phyloP scores from a whole-genome alignment of 1,140 invertebrate species.

The Zaprionus taronus region DNA sequence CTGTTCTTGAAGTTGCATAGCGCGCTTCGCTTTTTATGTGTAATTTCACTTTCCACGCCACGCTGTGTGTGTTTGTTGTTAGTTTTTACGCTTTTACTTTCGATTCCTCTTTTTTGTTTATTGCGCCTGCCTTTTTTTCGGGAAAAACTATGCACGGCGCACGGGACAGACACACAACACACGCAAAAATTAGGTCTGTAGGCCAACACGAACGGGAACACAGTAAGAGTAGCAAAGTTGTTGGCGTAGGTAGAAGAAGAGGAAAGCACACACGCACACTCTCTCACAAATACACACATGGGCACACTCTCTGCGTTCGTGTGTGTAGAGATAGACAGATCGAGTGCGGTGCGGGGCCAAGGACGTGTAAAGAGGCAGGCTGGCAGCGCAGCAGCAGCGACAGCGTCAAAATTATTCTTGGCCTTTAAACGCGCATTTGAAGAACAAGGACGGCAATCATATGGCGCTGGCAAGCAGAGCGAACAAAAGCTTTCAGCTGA shows the following conservation, averaged over 20 bases:
- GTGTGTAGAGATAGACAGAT: slow-evolving; percentile 38
- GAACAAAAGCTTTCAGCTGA: slow-evolving; percentile 57
- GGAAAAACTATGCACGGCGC: slow-evolving; percentile 70
- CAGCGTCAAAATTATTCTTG: slow-evolving; percentile 73
- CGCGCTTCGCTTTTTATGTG: slow-evolving; percentile 42
- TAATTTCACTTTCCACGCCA: slow-evolving; percentile 40
- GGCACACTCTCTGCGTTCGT: slow-evolving; percentile 13
- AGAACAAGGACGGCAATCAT: slow-evolving; percentile 84
- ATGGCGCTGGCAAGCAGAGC: slow-evolving; percentile 51
- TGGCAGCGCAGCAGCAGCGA: slow-evolving; percentile 46
- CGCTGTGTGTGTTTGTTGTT: slow-evolving; percentile 13
- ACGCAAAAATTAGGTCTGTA: slow-evolving; percentile 83
- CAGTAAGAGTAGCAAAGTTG: slow-evolving; percentile 74
- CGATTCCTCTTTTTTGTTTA: slow-evolving; percentile 55
- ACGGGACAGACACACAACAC: slow-evolving; percentile 60
- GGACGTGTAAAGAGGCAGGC: slow-evolving; percentile 53
- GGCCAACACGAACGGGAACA: slow-evolving; percentile 81
- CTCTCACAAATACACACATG: background rate
- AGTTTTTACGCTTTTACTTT: slow-evolving; percentile 53
- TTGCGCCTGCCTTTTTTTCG: slow-evolving; percentile 56
- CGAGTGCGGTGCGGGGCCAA: slow-evolving; percentile 60
- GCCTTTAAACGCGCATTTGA: slow-evolving; percentile 82
- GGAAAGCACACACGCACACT: slow-evolving; percentile 58
- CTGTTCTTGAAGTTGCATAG: slow-evolving; percentile 26
- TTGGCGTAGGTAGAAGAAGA: slow-evolving; percentile 82